Conservation (phyloP, 2,797 vertebrate genomes). For the Nasua narica region DNA sequence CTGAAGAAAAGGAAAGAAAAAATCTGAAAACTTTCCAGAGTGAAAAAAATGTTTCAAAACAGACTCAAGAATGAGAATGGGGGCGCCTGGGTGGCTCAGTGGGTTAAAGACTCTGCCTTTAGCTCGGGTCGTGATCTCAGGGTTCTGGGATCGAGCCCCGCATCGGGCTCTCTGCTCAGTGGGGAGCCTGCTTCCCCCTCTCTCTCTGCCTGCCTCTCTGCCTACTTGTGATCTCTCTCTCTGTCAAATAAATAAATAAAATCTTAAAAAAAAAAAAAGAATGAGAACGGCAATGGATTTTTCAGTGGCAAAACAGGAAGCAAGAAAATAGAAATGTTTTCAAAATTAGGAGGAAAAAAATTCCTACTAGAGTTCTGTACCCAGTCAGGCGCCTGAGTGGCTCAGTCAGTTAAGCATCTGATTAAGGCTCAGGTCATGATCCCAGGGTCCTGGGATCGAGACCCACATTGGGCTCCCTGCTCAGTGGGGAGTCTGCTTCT, state of each 20-base stretch:
- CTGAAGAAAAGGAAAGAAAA: not conserved
- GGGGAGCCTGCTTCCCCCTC: no score
- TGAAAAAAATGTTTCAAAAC: not conserved
- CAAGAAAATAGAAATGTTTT: not conserved
- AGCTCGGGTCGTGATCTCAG: no score
- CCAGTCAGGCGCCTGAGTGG: not conserved
- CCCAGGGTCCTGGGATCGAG: not conserved
- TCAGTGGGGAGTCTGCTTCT: not conserved
- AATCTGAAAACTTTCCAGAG: not conserved
- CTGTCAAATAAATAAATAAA: no score
- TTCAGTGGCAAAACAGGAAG: not conserved
- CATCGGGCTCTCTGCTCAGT: no score
- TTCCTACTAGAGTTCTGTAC: not conserved
- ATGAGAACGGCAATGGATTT: not conserved
- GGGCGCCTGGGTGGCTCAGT: no score
- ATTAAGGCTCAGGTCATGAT: not conserved
- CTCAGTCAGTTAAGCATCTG: not conserved
- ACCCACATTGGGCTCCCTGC: not conserved
- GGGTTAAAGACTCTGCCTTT: no score
- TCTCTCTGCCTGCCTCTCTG: no score
- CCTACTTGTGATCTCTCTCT: no score
- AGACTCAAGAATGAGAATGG: constrained; percentile 20
- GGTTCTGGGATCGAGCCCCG: no score
- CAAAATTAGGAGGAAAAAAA: constrained; percentile 31
- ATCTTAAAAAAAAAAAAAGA: no score